A percentile compares a stretch with the other conserved stretches of the same genome.
phyloP scores from a whole-genome alignment of 2,113 vertebrate genomes.

The Saguinus midas region DNA sequence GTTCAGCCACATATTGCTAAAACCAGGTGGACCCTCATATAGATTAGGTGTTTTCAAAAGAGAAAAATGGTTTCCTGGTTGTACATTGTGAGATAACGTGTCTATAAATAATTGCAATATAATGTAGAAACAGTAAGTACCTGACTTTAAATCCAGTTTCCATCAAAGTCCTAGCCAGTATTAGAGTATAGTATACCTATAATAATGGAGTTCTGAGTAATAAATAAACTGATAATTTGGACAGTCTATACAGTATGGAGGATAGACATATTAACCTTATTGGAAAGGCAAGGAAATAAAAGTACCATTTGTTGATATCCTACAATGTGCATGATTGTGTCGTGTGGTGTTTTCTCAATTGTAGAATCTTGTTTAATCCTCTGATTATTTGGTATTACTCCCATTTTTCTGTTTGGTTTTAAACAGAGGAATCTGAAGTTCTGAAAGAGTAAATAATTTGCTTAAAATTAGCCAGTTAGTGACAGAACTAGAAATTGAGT shows the following conservation, averaged over 20 bases:
- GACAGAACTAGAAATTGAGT: slow-evolving; percentile 32
- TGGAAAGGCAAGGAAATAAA: slow-evolving; percentile 22
- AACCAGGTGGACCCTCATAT: not conserved
- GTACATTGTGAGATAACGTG: not conserved
- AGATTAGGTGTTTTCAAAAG: not conserved
- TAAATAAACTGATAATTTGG: slow-evolving; percentile 23
- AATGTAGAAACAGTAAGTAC: not conserved
- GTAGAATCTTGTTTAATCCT: not conserved
- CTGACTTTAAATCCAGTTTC: slow-evolving; percentile 32
- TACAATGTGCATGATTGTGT: not conserved
- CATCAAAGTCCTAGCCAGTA: not conserved
- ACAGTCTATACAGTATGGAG: not conserved
- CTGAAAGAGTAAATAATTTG: slow-evolving; percentile 39
- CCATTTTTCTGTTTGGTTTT: slow-evolving; percentile 50
- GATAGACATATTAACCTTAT: not conserved
- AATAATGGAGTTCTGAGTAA: not conserved
- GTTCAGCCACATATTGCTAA: not conserved
- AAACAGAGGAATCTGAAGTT: slow-evolving; percentile 27
- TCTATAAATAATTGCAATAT: not conserved
- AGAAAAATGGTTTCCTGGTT: not conserved
- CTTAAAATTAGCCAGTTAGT: slow-evolving; percentile 19
- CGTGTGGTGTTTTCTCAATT: not conserved
- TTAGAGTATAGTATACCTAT: not conserved
- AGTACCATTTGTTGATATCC: slow-evolving; percentile 32
- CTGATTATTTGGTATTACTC: not conserved